These are phyloP conservation scores for Platynereis dumerilii DNA, from an alignment of 2,888 invertebrate genomes.

Conservation along the genomic window DNA sequence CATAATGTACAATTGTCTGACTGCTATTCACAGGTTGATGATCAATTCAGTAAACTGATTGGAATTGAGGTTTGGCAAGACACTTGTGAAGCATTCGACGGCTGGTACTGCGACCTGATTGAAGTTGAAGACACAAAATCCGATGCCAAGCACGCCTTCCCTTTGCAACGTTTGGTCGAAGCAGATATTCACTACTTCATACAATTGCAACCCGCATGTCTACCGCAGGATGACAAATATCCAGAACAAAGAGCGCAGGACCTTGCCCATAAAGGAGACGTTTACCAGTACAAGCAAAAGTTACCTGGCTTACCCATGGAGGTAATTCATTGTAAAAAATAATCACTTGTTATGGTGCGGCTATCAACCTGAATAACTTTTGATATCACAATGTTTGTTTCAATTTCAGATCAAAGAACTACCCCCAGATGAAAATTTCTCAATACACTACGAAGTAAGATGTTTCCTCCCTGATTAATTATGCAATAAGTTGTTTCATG, in stretches of 20 bases:
- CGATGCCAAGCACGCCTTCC: constrained; percentile 52
- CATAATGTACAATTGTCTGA: no score
- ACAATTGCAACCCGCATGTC: constrained; percentile 56
- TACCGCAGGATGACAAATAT: constrained; percentile 62
- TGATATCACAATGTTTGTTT: not conserved
- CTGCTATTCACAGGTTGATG: no score
- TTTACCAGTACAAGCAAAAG: constrained; percentile 38
- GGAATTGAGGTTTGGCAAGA: constrained; percentile 63
- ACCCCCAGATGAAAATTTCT: constrained; percentile 39
- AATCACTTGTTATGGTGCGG: no score
- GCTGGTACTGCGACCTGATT: constrained; percentile 62
- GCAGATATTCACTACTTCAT: constrained; percentile 57
- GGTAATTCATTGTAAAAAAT: constrained; percentile 22
- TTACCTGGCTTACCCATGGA: constrained; percentile 39
- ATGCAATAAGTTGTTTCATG: no score
- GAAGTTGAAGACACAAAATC: constrained; percentile 46
- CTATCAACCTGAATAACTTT: no score
- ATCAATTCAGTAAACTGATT: constrained; percentile 34
- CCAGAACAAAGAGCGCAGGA: constrained; percentile 56
- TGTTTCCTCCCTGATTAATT: no score
- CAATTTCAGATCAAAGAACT: constrained; percentile 30
- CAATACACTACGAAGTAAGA: constrained; percentile 40
- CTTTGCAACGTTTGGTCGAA: constrained; percentile 64
- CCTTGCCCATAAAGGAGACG: constrained; percentile 54
- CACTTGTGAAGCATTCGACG: constrained; percentile 52